Conservation (phyloP, 2,113 vertebrate species). For the Crotophaga sulcirostris region DNA sequence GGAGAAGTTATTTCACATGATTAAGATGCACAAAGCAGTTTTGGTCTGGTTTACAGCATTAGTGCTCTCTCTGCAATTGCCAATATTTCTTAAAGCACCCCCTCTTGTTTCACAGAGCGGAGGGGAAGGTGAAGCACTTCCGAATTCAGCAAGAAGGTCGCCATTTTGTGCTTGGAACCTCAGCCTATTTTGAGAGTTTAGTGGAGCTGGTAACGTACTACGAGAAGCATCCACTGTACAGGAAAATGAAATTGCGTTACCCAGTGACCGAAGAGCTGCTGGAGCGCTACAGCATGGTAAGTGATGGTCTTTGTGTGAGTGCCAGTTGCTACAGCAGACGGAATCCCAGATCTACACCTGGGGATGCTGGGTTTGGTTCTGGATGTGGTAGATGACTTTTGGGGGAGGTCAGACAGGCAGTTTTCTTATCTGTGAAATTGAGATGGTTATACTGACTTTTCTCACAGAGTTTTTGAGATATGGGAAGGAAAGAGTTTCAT, state of each 20-base stretch:
- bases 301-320: not conserved
- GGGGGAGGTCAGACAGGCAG: not conserved
- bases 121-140: conserved; percentile 94
- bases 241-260: conserved; percentile 94
- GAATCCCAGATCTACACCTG: not conserved
- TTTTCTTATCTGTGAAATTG: not conserved
- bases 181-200: conserved; percentile 92
- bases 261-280: conserved; percentile 91
- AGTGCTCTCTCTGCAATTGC: not conserved
- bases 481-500: not conserved
- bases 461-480: not conserved
- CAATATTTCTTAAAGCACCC: not conserved
- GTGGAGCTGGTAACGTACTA: conserved; percentile 93
- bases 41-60: not conserved
- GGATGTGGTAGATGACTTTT: not conserved
- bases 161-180: conserved; percentile 89
- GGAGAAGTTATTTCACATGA: accelerated
- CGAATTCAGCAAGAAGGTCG: conserved; percentile 89
- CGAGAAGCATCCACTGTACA: conserved; percentile 89
- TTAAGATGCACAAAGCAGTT: not conserved
- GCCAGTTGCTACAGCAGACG: accelerated
- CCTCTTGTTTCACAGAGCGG: conserved; percentile 78
- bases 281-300: conserved; percentile 85
- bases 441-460: not conserved
- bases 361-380: not conserved